Evolutionary conservation across 1,140 invertebrate species (phyloP).

Genomic region (Megathymus violae): DNA sequence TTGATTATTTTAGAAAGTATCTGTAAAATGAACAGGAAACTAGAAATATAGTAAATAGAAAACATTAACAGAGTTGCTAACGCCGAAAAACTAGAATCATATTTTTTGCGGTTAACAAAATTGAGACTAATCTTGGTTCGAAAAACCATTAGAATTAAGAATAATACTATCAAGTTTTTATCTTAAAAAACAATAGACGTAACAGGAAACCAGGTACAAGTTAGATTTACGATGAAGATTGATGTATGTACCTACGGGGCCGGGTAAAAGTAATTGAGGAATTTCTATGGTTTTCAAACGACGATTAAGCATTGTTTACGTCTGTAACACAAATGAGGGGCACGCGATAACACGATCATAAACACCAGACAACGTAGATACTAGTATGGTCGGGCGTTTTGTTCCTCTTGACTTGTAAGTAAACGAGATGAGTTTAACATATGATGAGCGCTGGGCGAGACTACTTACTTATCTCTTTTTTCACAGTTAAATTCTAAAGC

Average conservation of each 20-base stretch:
- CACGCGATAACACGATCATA: slow-evolving; percentile 58
- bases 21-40: neutral
- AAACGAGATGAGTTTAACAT: too few species aligned
- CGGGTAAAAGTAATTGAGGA: slow-evolving; percentile 5
- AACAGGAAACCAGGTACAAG: slow-evolving; percentile 5
- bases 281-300: slow-evolving; percentile 26
- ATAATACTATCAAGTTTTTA: too few species aligned
- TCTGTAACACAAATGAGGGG: slow-evolving; percentile 50
- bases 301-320: slow-evolving; percentile 50
- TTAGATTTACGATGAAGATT: slow-evolving; percentile 3
- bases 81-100: neutral
- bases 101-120: too few species aligned
- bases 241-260: neutral
- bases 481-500: too few species aligned
- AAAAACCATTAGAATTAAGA: too few species aligned
- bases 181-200: too few species aligned
- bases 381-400: slow-evolving; percentile 4
- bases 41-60: neutral
- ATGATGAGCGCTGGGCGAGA: too few species aligned
- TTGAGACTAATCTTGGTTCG: too few species aligned
- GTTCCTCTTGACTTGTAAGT: slow-evolving; percentile 30
- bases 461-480: too few species aligned
- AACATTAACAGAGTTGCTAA: neutral
- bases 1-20: neutral
- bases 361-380: slow-evolving; percentile 39